Base-by-base conservation (phyloP, 2,888 invertebrate species). In the Hydrotaea diabolus region DNA sequence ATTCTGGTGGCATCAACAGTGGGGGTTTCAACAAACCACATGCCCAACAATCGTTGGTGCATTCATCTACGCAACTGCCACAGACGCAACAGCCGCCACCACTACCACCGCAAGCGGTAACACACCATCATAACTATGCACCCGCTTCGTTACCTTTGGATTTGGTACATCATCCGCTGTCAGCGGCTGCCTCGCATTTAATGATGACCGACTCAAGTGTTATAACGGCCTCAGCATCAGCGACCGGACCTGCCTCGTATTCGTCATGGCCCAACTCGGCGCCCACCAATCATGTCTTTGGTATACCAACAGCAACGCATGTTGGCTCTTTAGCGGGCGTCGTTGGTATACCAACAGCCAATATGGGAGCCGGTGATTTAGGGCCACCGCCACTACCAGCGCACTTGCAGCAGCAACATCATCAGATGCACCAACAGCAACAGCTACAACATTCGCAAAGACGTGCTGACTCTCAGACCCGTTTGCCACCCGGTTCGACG, bases 141-240 rank as follows among this genome's bases (percentile, higher is more conserved):
- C 92, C 92, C 69, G 89, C 89, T 49, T 92, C 93, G 83, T 89
- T 92, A 87, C 92, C 92, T 62, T 88, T 92, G 75, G 92, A 92
- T 85, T 87, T 92, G 83, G 89, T 89, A 79, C 88, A 89, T 80
- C 91, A 91, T 85, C 89, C 89, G 66, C 87, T 91, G 77, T 88
- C 91, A 11, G 89, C 88, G 72, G 88, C 92, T n/a, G 89, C 91
- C 72, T 90, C 91, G 9, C 91, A 92, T 86, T 89, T 92, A 1
- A 92, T 92, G 92, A 90, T 92, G 90, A 90, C 90, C 23, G 92
- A 92, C 86, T 90, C 92, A 43, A 92, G 90, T 87, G 91, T 92
- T 26, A 91, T 91, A 79, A 90, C 91, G 77, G 92, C 91, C 59
- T 89, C 91, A 0, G 88, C 91, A 15, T 78, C 86, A 23, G 57